Evolutionary conservation across 1,140 invertebrate genomes (phyloP).

Genomic region (Chelonus insularis): DNA sequence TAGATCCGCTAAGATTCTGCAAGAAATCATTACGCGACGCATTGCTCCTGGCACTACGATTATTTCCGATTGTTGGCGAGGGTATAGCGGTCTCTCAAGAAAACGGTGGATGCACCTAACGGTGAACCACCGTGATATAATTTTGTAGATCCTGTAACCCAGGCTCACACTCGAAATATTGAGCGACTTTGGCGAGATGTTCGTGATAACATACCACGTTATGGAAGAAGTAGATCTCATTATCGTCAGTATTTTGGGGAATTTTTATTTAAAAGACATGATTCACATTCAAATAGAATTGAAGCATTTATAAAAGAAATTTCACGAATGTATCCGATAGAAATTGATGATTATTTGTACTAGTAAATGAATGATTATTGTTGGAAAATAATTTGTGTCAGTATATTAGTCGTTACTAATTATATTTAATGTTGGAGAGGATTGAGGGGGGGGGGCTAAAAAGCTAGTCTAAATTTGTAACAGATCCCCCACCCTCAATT

Average conservation of each 20-base stretch:
- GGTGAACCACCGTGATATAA: neutral
- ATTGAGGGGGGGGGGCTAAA: too few relatives aligned
- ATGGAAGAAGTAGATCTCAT: neutral
- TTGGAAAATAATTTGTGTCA: too few relatives aligned
- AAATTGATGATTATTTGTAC: too few relatives aligned
- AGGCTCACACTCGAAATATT: neutral
- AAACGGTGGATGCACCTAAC: neutral
- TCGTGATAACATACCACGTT: neutral
- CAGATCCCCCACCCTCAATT: too few relatives aligned
- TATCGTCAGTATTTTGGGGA: neutral
- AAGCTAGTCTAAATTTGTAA: too few relatives aligned
- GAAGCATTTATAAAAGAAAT: too few relatives aligned
- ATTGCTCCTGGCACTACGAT: neutral
- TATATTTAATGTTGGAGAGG: too few relatives aligned
- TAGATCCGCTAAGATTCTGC: neutral
- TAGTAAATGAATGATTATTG: too few relatives aligned
- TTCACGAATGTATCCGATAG: too few relatives aligned
- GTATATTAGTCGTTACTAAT: too few relatives aligned
- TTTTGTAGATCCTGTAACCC: neutral
- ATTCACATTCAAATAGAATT: too few relatives aligned
- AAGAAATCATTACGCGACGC: neutral
- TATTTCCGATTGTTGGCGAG: neutral
- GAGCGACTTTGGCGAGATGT: neutral
- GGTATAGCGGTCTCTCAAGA: neutral
- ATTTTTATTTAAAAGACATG: neutral